Percentiles rank a stretch among this genome's conserved stretches.
Conservation (phyloP, 2,113 vertebrate species). For the Anas platyrhynchos region DNA sequence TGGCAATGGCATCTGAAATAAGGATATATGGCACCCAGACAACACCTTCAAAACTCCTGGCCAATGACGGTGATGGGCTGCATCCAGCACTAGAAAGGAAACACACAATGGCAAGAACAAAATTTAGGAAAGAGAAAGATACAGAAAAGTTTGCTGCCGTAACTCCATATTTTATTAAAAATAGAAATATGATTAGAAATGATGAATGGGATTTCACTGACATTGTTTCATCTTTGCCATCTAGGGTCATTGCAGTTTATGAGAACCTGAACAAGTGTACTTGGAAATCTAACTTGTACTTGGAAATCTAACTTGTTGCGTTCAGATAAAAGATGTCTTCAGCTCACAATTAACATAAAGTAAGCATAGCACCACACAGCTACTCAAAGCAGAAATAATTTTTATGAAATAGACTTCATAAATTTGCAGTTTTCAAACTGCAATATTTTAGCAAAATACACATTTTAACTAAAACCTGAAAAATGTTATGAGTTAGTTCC, state of each 20-base stretch:
- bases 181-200: not conserved
- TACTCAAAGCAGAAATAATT: not conserved
- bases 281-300: not conserved
- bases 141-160: not conserved
- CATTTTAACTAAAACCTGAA: not conserved
- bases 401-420: not conserved
- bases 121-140: not conserved
- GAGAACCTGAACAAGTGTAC: not conserved
- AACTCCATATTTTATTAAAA: not conserved
- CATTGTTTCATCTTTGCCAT: not conserved
- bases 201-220: not conserved
- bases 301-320: not conserved
- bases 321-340: not conserved
- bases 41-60: slow-evolving; percentile 93
- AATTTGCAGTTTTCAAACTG: not conserved
- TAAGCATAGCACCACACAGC: not conserved
- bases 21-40: slow-evolving; percentile 96
- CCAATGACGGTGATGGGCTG: slow-evolving; percentile 97
- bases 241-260: not conserved
- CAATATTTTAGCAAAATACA: not conserved
- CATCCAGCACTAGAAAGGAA: slow-evolving; percentile 85
- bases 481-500: not conserved
- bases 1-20: slow-evolving; percentile 94
- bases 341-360: not conserved
- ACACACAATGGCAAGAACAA: not conserved